Conservation (phyloP, 1,140 invertebrate species). For the Drosophila littoralis region DNA sequence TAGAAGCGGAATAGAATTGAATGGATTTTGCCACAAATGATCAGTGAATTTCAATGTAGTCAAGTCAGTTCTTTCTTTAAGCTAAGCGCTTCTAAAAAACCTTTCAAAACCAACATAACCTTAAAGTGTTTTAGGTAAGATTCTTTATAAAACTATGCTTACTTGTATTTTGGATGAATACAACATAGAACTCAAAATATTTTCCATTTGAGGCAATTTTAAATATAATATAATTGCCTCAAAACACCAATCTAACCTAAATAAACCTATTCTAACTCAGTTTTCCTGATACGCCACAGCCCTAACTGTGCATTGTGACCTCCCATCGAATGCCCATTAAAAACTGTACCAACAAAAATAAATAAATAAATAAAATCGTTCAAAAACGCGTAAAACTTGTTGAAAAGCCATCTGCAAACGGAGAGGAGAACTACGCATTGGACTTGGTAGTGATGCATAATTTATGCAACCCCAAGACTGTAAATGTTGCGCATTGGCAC, state of each 20-base stretch:
- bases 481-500: slow-evolving; percentile 21
- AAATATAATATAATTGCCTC: too few relatives aligned
- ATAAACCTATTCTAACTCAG: too few relatives aligned
- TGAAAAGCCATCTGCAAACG: slow-evolving; percentile 60
- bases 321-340: slow-evolving; percentile 2
- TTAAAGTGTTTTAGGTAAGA: background rate
- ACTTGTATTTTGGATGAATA: too few relatives aligned
- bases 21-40: too few relatives aligned
- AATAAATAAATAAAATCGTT: too few relatives aligned
- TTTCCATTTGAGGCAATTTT: too few relatives aligned
- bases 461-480: slow-evolving; percentile 74
- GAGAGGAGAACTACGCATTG: slow-evolving; percentile 57
- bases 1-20: too few relatives aligned
- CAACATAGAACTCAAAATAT: too few relatives aligned
- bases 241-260: background rate
- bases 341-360: slow-evolving; percentile 54
- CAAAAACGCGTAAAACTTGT: slow-evolving; percentile 71
- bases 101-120: background rate
- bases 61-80: too few relatives aligned
- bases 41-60: too few relatives aligned
- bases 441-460: slow-evolving; percentile 57
- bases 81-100: background rate
- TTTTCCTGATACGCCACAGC: too few relatives aligned
- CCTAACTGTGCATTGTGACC: background rate
- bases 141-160: too few relatives aligned